phyloP scores from a whole-genome alignment of 2,797 vertebrate genomes.

The Margarornis squamiger region DNA sequence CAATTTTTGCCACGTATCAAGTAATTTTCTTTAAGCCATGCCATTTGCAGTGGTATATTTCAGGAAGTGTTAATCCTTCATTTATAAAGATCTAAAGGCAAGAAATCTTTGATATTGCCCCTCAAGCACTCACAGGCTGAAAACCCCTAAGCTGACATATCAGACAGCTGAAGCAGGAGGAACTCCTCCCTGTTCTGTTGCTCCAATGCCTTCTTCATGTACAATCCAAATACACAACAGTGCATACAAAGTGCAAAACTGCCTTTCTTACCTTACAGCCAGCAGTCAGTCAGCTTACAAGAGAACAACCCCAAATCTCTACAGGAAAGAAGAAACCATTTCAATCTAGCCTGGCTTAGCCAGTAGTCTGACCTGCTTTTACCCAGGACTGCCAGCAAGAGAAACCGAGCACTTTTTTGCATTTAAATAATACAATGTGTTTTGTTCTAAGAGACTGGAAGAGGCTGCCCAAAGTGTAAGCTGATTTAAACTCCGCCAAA shows the following conservation, averaged over 20 bases:
- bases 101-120: background rate
- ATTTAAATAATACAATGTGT: background rate
- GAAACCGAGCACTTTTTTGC: background rate
- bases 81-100: background rate
- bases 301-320: background rate
- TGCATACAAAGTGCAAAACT: background rate
- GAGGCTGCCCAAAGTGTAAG: background rate
- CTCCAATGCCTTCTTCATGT: background rate
- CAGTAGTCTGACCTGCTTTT: background rate
- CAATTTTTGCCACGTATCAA: background rate
- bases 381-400: background rate
- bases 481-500: background rate
- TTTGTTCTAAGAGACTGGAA: background rate
- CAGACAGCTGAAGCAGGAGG: background rate
- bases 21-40: background rate
- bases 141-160: background rate
- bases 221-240: background rate
- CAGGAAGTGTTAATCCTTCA: background rate
- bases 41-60: background rate
- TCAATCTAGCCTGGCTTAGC: background rate
- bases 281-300: background rate
- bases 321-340: background rate
- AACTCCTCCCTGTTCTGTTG: background rate
- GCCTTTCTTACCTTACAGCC: background rate
- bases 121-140: background rate